A percentile compares a stretch with the other conserved stretches of the same genome.
These are phyloP conservation scores for Diorhabda elongata DNA, from an alignment of 1,140 invertebrate genomes.

Conservation along the genomic window DNA sequence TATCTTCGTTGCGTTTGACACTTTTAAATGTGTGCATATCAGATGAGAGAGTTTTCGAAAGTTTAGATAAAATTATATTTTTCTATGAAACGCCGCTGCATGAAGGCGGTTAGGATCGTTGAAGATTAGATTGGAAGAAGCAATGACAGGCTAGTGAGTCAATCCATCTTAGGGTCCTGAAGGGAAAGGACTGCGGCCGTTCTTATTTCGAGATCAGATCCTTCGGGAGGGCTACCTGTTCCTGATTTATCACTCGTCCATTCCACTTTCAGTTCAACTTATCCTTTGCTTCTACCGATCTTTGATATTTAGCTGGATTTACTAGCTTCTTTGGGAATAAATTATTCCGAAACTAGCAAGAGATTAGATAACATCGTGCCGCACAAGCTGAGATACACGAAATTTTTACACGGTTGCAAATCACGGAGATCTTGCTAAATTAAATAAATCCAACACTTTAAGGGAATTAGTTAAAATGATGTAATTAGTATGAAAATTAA, in stretches of 20 bases:
- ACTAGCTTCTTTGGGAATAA: constrained; percentile 38
- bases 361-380: constrained; percentile 8
- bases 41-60: not conserved
- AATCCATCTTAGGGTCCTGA: constrained; percentile 35
- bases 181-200: constrained; percentile 33
- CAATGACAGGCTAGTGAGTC: constrained; percentile 36
- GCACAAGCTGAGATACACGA: not conserved
- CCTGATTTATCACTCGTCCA: constrained; percentile 46
- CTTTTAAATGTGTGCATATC: too few species aligned
- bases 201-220: constrained; percentile 35
- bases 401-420: constrained; percentile 1
- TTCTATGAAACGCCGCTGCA: constrained; percentile 1
- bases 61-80: not conserved
- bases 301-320: constrained; percentile 46
- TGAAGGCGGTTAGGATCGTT: constrained; percentile 12
- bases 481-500: too few species aligned
- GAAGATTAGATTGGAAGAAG: constrained; percentile 32
- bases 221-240: constrained; percentile 44
- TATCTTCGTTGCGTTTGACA: too few species aligned
- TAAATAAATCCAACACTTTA: not conserved
- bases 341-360: constrained; percentile 34
- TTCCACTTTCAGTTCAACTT: constrained; percentile 43
- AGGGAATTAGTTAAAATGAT: too few species aligned
- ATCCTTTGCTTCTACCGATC: constrained; percentile 43
- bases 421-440: not conserved